Evolutionary conservation across 1,140 invertebrate species (phyloP).

Genomic region (Drosophila busckii): DNA sequence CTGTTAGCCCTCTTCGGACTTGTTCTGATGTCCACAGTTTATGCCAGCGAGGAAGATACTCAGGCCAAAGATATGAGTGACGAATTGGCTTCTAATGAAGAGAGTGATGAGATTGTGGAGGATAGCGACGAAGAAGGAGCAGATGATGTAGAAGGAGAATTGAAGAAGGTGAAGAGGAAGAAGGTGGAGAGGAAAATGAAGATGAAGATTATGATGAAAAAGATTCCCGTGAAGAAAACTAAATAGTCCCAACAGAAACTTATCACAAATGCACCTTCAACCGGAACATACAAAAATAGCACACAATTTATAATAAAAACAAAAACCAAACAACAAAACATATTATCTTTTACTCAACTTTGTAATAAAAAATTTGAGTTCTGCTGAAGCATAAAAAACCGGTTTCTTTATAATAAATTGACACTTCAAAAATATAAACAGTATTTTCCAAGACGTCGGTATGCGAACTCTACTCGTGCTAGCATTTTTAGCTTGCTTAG

Average conservation of each 20-base stretch:
- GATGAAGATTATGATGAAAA: background rate
- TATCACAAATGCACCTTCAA: too few species aligned
- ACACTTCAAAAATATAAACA: constrained; percentile 1
- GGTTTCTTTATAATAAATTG: constrained; percentile 9
- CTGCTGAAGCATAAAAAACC: too few species aligned
- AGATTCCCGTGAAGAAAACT: background rate
- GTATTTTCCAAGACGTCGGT: constrained; percentile 26
- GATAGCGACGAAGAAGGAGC: background rate
- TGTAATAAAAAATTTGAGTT: too few species aligned
- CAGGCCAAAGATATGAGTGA: constrained; percentile 13
- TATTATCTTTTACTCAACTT: too few species aligned
- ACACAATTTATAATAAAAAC: too few species aligned
- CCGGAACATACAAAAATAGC: too few species aligned
- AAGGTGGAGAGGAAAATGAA: background rate
- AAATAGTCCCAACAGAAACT: too few species aligned
- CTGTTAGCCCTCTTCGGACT: constrained; percentile 50
- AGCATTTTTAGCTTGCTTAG: constrained; percentile 15
- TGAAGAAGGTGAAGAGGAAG: background rate
- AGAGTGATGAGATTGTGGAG: background rate
- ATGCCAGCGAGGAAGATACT: constrained; percentile 2
- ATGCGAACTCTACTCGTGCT: constrained; percentile 33
- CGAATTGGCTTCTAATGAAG: background rate
- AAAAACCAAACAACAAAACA: too few species aligned
- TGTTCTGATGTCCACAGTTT: constrained; percentile 39
- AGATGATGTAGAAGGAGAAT: background rate